These are phyloP conservation scores for Pristionchus exspectatus DNA, from an alignment of 2,888 invertebrate species.

Conservation along the genomic window DNA sequence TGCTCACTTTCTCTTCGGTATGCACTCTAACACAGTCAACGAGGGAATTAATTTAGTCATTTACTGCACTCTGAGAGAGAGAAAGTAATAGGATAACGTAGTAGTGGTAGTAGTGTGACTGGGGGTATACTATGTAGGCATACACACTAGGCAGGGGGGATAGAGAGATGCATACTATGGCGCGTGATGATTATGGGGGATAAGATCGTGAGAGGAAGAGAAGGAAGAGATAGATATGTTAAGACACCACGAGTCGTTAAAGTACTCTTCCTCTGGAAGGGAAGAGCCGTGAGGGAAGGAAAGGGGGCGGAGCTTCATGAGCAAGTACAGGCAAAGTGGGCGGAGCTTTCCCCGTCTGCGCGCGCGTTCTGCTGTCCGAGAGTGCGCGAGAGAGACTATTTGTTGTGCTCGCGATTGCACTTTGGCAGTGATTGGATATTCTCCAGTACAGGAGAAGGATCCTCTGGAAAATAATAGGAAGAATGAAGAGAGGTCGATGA, in stretches of 20 bases:
- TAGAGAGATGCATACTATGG: not conserved
- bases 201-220: not conserved
- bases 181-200: not conserved
- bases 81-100: not conserved
- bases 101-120: not conserved
- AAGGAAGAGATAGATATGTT: not conserved
- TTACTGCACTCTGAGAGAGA: not conserved
- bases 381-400: not conserved
- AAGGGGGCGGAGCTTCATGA: no score
- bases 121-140: not conserved
- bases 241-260: not conserved
- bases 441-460: no score
- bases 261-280: conserved; percentile 18
- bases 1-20: not conserved
- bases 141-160: not conserved
- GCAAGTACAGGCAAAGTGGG: not conserved
- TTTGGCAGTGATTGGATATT: not conserved
- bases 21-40: not conserved
- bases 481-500: not conserved
- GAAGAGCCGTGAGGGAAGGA: not conserved
- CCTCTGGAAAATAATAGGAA: no score
- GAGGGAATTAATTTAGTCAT: not conserved
- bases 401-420: not conserved
- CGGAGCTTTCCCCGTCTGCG: not conserved
- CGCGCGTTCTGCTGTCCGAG: conserved; percentile 9